Evolutionary conservation across 1,140 invertebrate genomes (phyloP), one percentile per base, ranked within the genome.

Genomic region (Drosophila aff.): DNA sequence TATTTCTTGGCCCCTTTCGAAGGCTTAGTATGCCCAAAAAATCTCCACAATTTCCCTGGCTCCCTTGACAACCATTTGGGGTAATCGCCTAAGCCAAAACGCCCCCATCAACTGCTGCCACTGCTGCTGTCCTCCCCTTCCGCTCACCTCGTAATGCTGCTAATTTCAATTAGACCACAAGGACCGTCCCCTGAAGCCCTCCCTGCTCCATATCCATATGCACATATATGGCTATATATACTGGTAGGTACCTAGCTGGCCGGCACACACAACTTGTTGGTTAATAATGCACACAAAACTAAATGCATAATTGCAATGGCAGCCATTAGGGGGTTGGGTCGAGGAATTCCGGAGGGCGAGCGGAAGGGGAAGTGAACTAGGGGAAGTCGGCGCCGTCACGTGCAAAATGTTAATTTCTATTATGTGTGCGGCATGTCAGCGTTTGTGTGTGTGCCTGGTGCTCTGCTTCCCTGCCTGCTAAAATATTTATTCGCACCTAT

Each of bases 201-300:
- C 18, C 18, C 40, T 33, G 8, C 36, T 28, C 33, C 18, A 31
- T 23, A n/a, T 28, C 31, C 33, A 26, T 49, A 44, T 33, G 18
- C n/a, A 33, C n/a, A 36, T 18, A 36, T 59, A 44, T 26, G 31
- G n/a, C 23, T 23, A 23, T 46, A 53, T 36, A 31, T 68, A 38
- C 36, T 60, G 61, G 18, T 44, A 46, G 59, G 15, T 66, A 43
- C 15, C 21, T 2, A 31, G 43, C 40, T 79, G 76, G 60, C 52
- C 58, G 33, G 40, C 81, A 74, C 77, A 85, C 58, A 61, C 82
- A 85, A 85, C 71, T 82, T 76, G 81, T 76, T 82, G 85, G 79
- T 90, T 91, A 91, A 91, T 90, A 90, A 90, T 90, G 86, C 85
- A 90, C 85, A 90, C 85, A 84, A 90, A 89, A 89, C 84, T 89